A percentile compares a stretch with the other conserved stretches of the same genome.
These are phyloP conservation scores for Anarrhichthys ocellatus DNA, from an alignment of 2,113 vertebrate species.

Conservation along the genomic window DNA sequence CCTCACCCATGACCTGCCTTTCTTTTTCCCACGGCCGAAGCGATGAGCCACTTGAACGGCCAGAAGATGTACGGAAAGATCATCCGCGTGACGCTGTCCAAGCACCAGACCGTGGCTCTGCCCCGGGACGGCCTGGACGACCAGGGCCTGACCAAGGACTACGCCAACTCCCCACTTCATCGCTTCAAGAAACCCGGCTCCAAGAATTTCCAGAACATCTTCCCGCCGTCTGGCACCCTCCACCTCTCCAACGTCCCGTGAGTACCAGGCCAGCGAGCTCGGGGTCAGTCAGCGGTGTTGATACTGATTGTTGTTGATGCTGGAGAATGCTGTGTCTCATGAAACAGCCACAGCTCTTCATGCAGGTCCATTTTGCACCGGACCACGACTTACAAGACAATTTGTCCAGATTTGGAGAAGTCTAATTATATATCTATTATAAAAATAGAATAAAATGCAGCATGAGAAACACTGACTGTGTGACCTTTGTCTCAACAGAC, in stretches of 20 bases:
- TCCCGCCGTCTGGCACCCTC: slow-evolving; percentile 95
- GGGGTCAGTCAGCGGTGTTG: not conserved
- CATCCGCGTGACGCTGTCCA: slow-evolving; percentile 95
- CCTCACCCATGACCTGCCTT: not conserved
- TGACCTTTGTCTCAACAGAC: slow-evolving; percentile 81
- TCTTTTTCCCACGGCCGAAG: slow-evolving; percentile 65
- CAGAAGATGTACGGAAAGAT: slow-evolving; percentile 99
- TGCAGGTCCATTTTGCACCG: too few species aligned
- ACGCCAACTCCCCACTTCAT: slow-evolving; percentile 95
- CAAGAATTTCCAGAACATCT: slow-evolving; percentile 99
- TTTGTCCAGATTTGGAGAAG: too few species aligned
- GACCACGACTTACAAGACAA: too few species aligned
- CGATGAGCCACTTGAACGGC: slow-evolving; percentile 98
- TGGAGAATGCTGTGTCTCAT: not conserved
- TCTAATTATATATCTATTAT: not conserved
- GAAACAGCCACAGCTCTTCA: too few species aligned
- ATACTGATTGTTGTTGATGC: not conserved
- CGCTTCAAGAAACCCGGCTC: slow-evolving; percentile 98
- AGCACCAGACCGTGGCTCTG: slow-evolving; percentile 96
- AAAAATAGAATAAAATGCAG: not conserved
- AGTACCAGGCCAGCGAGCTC: slow-evolving; percentile 72
- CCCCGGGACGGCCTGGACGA: slow-evolving; percentile 97
- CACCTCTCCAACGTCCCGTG: slow-evolving; percentile 98
- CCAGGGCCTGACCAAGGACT: slow-evolving; percentile 97
- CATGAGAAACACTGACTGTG: not conserved